Base-by-base conservation (phyloP, 1,140 invertebrate species). In the Plodia interpunctella region DNA sequence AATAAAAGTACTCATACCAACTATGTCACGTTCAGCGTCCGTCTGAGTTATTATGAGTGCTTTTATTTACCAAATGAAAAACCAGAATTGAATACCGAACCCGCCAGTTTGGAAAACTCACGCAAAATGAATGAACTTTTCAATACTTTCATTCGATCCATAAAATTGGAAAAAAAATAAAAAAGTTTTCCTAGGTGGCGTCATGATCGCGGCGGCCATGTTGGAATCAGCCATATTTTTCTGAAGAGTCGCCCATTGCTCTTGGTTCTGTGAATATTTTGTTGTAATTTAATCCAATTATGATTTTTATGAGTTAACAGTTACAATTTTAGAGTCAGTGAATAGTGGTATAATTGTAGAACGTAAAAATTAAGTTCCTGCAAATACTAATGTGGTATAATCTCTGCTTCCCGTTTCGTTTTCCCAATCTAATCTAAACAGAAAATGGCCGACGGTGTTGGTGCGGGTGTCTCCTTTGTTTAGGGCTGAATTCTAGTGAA, bases 401-500 rank as follows among this genome's bases (percentile, higher is more conserved):
- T 80, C 60, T 72, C 63, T 72, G 73, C 88, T 85, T 88, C 81
- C 79, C 80, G 82, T 81, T 83, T 83, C 77, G 76, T 81, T 84
- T 82, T 68, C 77, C 76, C 85, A 86, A 85, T 88, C 85, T 87
- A 87, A 86, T 88, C 86, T 85, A 90, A 90, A 88, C 90, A 91
- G 90, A 93, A 93, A 92, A 93, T 93, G 92, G 92, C 92, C 90
- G 91, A 90, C 90, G 87, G 90, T 91, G 88, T 88, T 90, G 89
- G 90, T 92, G 90, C 87, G 87, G 89, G 90, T 92, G 88, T 90
- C 84, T 92, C 90, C 92, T 93, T 93, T 93, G 92, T 93, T 92
- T 93, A 92, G 90, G 72, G 79, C 79, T 85, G 73, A 79, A 86
- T 88, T 90, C 76, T 84, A 82, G 82, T 87, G 83, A 84, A 85